These are phyloP conservation scores for Fragum sueziense DNA, from an alignment of 2,888 invertebrate species.

Conservation along the genomic window DNA sequence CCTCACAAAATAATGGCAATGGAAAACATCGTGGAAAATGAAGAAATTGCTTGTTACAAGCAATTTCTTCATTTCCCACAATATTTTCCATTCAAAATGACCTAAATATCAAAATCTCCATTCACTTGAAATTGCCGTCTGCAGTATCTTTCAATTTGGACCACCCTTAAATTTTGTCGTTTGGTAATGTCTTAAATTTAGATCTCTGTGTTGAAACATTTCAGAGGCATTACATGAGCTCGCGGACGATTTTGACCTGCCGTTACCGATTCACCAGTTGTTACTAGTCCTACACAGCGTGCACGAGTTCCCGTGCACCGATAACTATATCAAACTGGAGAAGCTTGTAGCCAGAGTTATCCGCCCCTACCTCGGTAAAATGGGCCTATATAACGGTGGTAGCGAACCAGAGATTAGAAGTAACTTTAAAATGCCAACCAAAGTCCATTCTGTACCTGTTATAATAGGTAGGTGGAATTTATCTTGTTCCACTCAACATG, in stretches of 20 bases:
- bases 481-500: no score
- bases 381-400: conserved; percentile 79
- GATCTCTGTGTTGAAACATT: no score
- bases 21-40: no score
- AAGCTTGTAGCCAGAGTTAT: conserved; percentile 78
- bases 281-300: conserved; percentile 74
- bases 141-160: no score
- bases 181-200: no score
- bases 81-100: no score
- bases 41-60: no score
- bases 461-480: conserved; percentile 43
- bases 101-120: no score
- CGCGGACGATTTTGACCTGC: conserved; percentile 32
- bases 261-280: conserved; percentile 73
- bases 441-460: conserved; percentile 27
- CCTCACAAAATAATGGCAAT: no score
- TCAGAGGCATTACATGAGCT: conserved; percentile 63
- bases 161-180: no score
- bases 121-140: no score
- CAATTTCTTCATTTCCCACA: no score
- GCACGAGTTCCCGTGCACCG: conserved; percentile 77
- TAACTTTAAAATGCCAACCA: conserved; percentile 45
- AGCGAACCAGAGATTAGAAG: conserved; percentile 69
- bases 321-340: conserved; percentile 78
- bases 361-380: conserved; percentile 77